Base-by-base conservation (phyloP, 2,888 invertebrate species). In the Liodrosophila aerea region DNA sequence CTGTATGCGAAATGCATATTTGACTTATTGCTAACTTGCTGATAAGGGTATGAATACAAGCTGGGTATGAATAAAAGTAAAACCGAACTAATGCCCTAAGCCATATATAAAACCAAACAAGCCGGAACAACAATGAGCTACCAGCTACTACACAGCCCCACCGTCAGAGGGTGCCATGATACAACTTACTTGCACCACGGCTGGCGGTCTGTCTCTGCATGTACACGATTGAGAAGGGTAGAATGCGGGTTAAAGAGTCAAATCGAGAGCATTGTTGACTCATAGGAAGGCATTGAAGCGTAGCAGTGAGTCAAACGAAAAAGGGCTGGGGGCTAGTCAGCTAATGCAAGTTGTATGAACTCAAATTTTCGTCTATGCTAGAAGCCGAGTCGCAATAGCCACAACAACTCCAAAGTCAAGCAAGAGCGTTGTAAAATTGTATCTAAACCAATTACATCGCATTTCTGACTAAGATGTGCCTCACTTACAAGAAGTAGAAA, bases 101-200 rank as follows among this genome's bases (percentile, higher is more conserved):
- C 78, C 78, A 80, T 85, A 80, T 85, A 80, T 80, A 80, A 80
- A 80, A 78, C 83, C 78, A 78, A 80, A 82, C 85, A 85, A 75
- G 85, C 78, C 83, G 61, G 83, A 82, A 64, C 83, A 75, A 82
- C 75, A 78, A 81, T 71, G 76, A 73, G 64, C 64, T 62, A 33
- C 47, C 54, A 47, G 18, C 47, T 22, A 41, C 8, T 22, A 36
- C 45, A 51, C 53, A 50, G 61, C 41, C 45, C 60, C 61, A 66
- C 59, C 36, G 46, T 41, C 64, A 64, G 47, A 68, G 68, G 69
- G 64, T 54, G 73, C 64, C 71, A 58, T 49, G 60, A 58, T 73
- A 67, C 71, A 73, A 73, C 50, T 54, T 65, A 63, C 63, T 56
- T 44, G 46, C 44, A 50, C 12, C 44, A 34, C 62, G 29, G 37